Conservation (phyloP, 2,113 vertebrate genomes). For the Suncus etruscus region DNA sequence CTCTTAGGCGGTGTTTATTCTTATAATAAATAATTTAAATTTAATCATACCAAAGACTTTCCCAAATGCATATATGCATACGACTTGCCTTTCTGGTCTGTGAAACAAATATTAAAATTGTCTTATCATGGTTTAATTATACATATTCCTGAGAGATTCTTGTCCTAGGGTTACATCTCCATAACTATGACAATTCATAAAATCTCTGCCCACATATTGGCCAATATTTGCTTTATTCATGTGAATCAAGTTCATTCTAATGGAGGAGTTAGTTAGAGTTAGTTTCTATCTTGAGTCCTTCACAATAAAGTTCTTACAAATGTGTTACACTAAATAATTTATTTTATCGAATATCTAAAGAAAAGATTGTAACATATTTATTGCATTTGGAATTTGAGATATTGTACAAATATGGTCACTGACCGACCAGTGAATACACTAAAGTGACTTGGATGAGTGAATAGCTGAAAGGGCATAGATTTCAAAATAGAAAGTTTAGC, state of each 20-base stretch:
- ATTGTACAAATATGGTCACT: not conserved
- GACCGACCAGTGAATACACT: not conserved
- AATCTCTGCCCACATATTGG: not conserved
- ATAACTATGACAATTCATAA: not conserved
- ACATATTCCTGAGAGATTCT: not conserved
- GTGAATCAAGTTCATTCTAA: not conserved
- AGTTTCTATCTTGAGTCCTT: not conserved
- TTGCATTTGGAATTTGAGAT: not conserved
- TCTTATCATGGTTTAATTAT: not conserved
- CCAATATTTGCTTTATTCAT: not conserved
- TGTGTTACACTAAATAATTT: not conserved
- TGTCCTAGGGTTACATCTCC: not conserved
- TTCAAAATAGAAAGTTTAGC: not conserved
- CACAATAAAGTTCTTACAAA: not conserved
- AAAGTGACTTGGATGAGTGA: not conserved
- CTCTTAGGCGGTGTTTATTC: constrained; percentile 2
- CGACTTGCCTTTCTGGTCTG: not conserved
- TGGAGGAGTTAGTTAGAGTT: not conserved
- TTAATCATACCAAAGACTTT: constrained; percentile 18
- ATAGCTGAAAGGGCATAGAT: not conserved
- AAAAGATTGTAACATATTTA: not conserved
- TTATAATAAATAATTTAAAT: constrained; percentile 43
- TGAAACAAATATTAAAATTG: not conserved
- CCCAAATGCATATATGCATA: not conserved
- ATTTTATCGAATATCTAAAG: not conserved